These are phyloP conservation scores for Aphaenogaster rudis DNA, from an alignment of 1,140 invertebrate species.

Conservation along the genomic window DNA sequence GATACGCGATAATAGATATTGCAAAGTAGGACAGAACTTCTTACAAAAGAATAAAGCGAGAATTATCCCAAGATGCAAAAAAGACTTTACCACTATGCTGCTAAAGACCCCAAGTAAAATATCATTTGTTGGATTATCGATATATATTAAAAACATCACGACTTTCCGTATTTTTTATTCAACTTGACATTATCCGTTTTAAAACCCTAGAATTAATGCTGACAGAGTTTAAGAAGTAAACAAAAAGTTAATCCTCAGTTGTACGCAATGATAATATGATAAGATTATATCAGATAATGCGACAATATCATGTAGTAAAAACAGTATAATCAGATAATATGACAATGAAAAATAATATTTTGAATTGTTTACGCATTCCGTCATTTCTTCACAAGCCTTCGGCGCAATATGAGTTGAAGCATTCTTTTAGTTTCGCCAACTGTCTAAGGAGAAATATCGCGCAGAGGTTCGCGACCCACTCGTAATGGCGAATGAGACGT, in stretches of 20 bases:
- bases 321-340: background rate
- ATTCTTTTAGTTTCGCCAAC: background rate
- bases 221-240: background rate
- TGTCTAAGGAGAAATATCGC: background rate
- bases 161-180: background rate
- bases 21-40: constrained; percentile 19
- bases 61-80: background rate
- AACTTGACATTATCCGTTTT: background rate
- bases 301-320: background rate
- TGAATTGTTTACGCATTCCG: background rate
- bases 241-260: constrained; percentile 1
- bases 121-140: background rate
- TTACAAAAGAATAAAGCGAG: constrained; percentile 16
- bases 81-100: background rate
- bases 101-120: background rate
- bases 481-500: background rate
- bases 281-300: constrained; percentile 4
- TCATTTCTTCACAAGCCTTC: background rate
- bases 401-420: background rate
- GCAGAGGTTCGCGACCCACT: background rate
- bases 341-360: constrained; percentile 24
- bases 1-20: constrained; percentile 44
- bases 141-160: background rate
- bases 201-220: background rate
- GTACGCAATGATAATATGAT: constrained; percentile 12